Evolutionary conservation across 2,888 invertebrate species (phyloP).

Genomic region (Diachrysia chrysitis): DNA sequence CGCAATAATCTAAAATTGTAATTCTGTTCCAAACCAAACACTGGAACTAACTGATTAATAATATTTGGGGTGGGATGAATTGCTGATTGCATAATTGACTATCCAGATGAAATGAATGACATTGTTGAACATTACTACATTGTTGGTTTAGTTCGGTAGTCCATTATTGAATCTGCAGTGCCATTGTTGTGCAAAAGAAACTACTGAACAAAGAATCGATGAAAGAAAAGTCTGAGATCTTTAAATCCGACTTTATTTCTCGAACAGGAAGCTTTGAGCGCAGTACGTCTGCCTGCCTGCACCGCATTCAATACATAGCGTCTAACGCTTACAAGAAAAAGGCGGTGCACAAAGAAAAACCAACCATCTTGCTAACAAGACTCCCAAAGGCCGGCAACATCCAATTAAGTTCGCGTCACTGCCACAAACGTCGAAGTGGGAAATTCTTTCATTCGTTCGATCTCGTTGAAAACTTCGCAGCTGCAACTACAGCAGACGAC

Average conservation of each 20-base stretch:
- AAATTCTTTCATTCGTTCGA: slow-evolving; percentile 43
- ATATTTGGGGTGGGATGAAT: slow-evolving; percentile 19
- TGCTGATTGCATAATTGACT: slow-evolving; percentile 23
- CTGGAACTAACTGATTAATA: slow-evolving; percentile 18
- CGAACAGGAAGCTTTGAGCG: slow-evolving; percentile 6
- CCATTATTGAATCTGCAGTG: not conserved
- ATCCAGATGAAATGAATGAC: slow-evolving; percentile 19
- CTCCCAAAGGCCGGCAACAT: slow-evolving; percentile 43
- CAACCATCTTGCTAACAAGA: slow-evolving; percentile 43
- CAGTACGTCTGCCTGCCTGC: slow-evolving; percentile 15
- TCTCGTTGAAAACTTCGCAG: slow-evolving; percentile 34
- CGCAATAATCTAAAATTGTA: not conserved
- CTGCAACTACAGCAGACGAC: slow-evolving; percentile 24
- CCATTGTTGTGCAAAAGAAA: not conserved
- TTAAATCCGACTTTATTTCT: slow-evolving; percentile 23
- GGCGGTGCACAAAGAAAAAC: slow-evolving; percentile 23
- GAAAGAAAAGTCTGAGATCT: not conserved
- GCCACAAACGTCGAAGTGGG: slow-evolving; percentile 36
- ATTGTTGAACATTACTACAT: slow-evolving; percentile 1
- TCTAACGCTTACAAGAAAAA: slow-evolving; percentile 22
- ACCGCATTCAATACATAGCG: slow-evolving; percentile 25
- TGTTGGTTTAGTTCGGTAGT: too few relatives aligned
- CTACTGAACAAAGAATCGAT: not conserved
- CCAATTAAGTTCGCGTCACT: slow-evolving; percentile 52
- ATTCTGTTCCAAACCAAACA: not conserved